phyloP scores from a whole-genome alignment of 1,140 invertebrate genomes.

The Goniozus legneri region DNA sequence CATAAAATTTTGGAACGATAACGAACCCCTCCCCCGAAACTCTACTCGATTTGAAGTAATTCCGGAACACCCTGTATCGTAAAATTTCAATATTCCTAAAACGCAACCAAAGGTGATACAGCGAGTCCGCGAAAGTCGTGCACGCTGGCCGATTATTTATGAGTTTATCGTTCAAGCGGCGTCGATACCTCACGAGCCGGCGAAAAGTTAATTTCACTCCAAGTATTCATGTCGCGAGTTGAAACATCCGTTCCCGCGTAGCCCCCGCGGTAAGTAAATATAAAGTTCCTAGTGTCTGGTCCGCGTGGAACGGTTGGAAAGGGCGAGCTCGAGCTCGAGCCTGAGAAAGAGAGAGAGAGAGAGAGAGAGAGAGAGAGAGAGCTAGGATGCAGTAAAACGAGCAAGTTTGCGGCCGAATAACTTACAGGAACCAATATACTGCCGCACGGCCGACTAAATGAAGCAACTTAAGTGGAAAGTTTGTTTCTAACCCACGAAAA shows the following conservation, averaged over 20 bases:
- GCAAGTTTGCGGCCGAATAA: constrained; percentile 40
- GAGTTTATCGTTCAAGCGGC: too few species aligned
- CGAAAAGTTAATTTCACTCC: constrained; percentile 12
- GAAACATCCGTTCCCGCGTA: constrained; percentile 35
- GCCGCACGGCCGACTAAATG: constrained; percentile 36
- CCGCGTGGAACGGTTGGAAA: too few species aligned
- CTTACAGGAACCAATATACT: constrained; percentile 42
- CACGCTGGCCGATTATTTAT: too few species aligned
- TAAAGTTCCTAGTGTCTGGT: constrained; percentile 30
- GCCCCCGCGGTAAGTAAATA: constrained; percentile 37
- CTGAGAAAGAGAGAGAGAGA: constrained; percentile 4
- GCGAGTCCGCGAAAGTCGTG: too few species aligned
- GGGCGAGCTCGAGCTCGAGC: too few species aligned
- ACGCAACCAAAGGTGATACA: too few species aligned
- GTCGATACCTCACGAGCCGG: too few species aligned
- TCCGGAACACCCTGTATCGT: too few species aligned
- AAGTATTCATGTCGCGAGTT: constrained; percentile 25
- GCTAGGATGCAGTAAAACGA: constrained; percentile 12
- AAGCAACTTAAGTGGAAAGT: constrained; percentile 47
- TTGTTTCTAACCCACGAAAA: constrained; percentile 36
- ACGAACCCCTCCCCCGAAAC: too few species aligned
- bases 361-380: constrained; percentile 9
- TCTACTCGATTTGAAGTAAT: too few species aligned
- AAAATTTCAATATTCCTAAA: too few species aligned
- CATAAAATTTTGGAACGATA: too few species aligned